These are phyloP conservation scores for Iphiclides podalirius DNA, from an alignment of 2,888 invertebrate genomes.

Conservation along the genomic window DNA sequence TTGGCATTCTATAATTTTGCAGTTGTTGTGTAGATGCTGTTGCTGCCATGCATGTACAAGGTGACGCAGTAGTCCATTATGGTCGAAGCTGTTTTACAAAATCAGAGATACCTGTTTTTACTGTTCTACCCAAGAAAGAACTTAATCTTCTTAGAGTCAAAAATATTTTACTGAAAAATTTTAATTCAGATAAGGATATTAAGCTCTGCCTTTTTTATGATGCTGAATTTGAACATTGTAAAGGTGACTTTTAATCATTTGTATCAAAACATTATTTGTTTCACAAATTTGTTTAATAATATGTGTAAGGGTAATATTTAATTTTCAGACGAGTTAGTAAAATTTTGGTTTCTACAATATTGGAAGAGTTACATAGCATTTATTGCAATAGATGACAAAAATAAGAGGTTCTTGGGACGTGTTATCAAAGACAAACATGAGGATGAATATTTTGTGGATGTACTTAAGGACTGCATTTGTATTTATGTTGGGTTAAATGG, in stretches of 20 bases:
- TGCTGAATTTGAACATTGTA: slow-evolving; percentile 82
- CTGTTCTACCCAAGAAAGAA: slow-evolving; percentile 83
- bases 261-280: no score
- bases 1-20: no score
- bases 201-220: slow-evolving; percentile 83
- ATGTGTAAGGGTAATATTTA: no score
- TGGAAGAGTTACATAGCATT: slow-evolving; percentile 54
- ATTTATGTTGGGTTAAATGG: slow-evolving; percentile 84
- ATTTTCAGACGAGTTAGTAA: slow-evolving; percentile 49
- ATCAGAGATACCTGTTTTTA: slow-evolving; percentile 86
- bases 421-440: slow-evolving; percentile 42
- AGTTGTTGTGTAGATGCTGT: slow-evolving; percentile 95
- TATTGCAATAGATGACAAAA: slow-evolving; percentile 46
- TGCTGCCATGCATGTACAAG: slow-evolving; percentile 92
- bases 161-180: slow-evolving; percentile 35
- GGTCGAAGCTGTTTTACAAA: slow-evolving; percentile 93
- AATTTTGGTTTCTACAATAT: slow-evolving; percentile 50
- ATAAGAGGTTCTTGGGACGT: slow-evolving; percentile 52
- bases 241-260: slow-evolving; percentile 62
- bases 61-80: slow-evolving; percentile 94
- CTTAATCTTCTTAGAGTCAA: slow-evolving; percentile 71
- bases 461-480: slow-evolving; percentile 76
- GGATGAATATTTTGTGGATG: slow-evolving; percentile 43
- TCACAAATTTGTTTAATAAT: no score
- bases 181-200: slow-evolving; percentile 46